Conservation (phyloP, 2,888 invertebrate genomes). For the Melanargia galathea region DNA sequence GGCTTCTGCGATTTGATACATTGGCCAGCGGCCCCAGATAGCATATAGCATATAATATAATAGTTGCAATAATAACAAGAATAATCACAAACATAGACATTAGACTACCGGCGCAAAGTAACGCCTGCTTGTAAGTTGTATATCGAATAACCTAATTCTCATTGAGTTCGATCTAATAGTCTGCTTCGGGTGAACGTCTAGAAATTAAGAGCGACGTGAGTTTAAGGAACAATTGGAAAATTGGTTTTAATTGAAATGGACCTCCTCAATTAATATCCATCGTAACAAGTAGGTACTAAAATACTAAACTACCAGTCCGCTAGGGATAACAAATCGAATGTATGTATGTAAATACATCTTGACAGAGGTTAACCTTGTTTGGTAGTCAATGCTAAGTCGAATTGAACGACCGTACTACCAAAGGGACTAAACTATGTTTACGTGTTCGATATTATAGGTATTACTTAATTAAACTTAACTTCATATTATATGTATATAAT, state of each 20-base stretch:
- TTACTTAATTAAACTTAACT: too few species aligned
- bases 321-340: conserved; percentile 34
- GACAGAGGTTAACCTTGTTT: conserved; percentile 33
- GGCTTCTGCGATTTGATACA: too few species aligned
- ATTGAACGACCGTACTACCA: conserved; percentile 3
- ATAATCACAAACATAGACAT: too few species aligned
- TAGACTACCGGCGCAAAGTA: too few species aligned
- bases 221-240: conserved; percentile 33
- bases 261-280: conserved; percentile 23
- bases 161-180: not conserved
- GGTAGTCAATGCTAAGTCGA: conserved; percentile 18
- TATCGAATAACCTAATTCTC: not conserved
- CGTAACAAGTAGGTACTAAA: conserved; percentile 13
- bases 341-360: conserved; percentile 1
- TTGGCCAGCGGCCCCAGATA: too few species aligned
- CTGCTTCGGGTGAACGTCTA: not conserved
- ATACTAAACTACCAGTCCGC: conserved; percentile 17
- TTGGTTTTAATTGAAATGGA: conserved; percentile 30
- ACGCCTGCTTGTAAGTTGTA: too few species aligned
- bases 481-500: too few species aligned
- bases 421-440: too few species aligned
- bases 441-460: too few species aligned
- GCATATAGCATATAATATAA: too few species aligned
- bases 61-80: too few species aligned
- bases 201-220: conserved; percentile 13